Conservation (phyloP, 2,888 invertebrate species). For the Torymus tubicola region DNA sequence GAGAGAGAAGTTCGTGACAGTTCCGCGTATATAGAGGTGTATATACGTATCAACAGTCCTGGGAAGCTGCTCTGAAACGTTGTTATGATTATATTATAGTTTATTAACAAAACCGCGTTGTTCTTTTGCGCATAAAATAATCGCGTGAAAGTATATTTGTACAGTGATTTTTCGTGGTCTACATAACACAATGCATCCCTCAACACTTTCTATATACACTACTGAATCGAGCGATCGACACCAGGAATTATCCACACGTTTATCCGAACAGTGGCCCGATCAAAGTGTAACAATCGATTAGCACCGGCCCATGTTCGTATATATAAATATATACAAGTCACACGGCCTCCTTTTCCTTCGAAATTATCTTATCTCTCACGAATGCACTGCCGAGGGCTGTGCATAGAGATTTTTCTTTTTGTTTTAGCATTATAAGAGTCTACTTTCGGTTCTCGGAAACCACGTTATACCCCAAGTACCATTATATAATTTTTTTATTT, state of each 20-base stretch:
- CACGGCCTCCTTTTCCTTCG: conserved; percentile 9
- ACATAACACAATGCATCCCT: too few relatives aligned
- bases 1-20: conserved; percentile 30
- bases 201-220: neutral
- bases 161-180: too few relatives aligned
- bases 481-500: conserved; percentile 21
- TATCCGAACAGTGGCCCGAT: conserved; percentile 18
- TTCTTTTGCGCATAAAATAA: too few relatives aligned
- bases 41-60: too few relatives aligned
- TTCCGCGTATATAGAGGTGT: conserved; percentile 16
- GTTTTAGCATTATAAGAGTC: too few relatives aligned
- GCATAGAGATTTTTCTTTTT: neutral
- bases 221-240: neutral
- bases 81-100: too few relatives aligned
- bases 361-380: conserved; percentile 30
- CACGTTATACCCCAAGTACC: neutral
- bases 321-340: neutral
- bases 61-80: too few relatives aligned
- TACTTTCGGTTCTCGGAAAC: too few relatives aligned
- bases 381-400: neutral
- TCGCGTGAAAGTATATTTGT: too few relatives aligned
- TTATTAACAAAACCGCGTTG: too few relatives aligned
- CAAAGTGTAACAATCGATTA: conserved; percentile 48
- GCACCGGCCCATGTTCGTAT: neutral
- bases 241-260: conserved; percentile 31